These are phyloP conservation scores for Bos indicus DNA, from an alignment of 2,113 vertebrate genomes.

Conservation along the genomic window DNA sequence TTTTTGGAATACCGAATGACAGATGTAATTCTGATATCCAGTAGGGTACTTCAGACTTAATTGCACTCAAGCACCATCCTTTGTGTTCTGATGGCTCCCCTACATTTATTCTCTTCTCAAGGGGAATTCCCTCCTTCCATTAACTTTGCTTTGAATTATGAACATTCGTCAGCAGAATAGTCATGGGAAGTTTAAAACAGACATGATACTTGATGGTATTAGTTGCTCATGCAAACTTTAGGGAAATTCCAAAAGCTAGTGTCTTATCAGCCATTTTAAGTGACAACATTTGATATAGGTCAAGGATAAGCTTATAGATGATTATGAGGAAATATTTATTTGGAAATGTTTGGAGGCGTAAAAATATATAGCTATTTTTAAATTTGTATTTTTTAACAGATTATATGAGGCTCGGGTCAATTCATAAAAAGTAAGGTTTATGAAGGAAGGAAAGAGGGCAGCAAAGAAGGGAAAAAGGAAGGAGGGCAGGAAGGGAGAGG, in stretches of 20 bases:
- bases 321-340: neutral
- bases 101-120: neutral
- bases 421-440: neutral
- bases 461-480: neutral
- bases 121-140: neutral
- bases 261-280: neutral
- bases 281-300: neutral
- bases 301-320: neutral
- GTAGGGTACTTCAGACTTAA: neutral
- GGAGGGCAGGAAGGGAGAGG: neutral
- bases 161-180: neutral
- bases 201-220: neutral
- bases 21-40: neutral
- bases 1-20: conserved; percentile 8
- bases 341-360: neutral
- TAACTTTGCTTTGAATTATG: neutral
- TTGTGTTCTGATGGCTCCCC: neutral
- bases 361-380: neutral
- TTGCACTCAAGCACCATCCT: neutral
- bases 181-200: neutral
- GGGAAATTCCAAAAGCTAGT: neutral
- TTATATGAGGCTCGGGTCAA: neutral
- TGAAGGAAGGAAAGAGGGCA: neutral
- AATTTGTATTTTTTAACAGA: neutral
- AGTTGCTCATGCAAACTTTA: neutral